Evolutionary conservation across 2,888 invertebrate species (phyloP).

Genomic region (Tuta absoluta): DNA sequence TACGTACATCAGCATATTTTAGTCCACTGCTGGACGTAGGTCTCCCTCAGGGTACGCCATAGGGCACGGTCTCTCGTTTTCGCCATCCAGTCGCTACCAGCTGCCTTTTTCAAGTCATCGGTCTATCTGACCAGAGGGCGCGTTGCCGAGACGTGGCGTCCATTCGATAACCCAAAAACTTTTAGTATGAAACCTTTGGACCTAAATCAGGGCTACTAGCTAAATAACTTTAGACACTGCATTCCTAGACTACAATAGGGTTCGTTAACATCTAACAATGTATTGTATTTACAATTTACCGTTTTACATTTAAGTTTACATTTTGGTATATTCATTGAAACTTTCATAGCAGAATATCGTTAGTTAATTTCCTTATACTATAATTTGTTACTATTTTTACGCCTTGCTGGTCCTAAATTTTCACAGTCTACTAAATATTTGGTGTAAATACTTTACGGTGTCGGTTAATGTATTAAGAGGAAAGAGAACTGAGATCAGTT

Average conservation of each 20-base stretch:
- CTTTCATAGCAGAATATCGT: constrained; percentile 31
- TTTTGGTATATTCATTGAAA: constrained; percentile 31
- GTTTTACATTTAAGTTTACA: constrained; percentile 24
- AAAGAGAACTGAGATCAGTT: not conserved
- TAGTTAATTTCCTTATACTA: constrained; percentile 26
- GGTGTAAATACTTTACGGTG: constrained; percentile 10
- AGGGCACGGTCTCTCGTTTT: no score
- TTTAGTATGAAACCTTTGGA: not conserved
- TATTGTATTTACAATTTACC: constrained; percentile 2
- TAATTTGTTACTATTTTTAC: not conserved
- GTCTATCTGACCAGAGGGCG: no score
- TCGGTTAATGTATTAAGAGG: not conserved
- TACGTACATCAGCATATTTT: no score
- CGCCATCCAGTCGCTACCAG: no score
- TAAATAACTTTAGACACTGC: not conserved
- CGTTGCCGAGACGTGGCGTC: no score
- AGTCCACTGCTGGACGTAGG: no score
- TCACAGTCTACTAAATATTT: constrained; percentile 29
- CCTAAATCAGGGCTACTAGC: not conserved
- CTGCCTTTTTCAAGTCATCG: no score
- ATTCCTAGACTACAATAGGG: constrained; percentile 1
- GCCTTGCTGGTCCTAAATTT: constrained; percentile 17
- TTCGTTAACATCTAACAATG: constrained; percentile 2
- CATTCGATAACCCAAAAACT: not conserved
- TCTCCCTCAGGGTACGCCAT: no score